Base-by-base conservation (phyloP, 92 coral and sea anemone species). In the Plumapathes pennacea region DNA sequence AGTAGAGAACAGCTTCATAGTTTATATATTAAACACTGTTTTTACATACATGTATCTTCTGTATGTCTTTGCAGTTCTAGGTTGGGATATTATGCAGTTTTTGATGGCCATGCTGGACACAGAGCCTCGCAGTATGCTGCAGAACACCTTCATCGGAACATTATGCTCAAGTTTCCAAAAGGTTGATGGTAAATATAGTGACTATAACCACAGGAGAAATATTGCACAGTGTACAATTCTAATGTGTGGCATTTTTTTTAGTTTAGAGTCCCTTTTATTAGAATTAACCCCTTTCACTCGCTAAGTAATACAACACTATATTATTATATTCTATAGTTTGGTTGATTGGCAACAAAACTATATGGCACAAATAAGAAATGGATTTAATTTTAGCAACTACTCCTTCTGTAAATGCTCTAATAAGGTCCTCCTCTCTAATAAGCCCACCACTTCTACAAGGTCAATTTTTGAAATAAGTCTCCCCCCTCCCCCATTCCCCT, bases 41-140 rank as follows among this genome's bases (percentile, higher is more conserved):
- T 6, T 41, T 41, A 6, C 21, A 23, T 41, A n/a, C n/a, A n/a
- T n/a, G n/a, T n/a, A n/a, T n/a, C n/a, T n/a, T 67, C 26, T 55
- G 23, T 41, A 3, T 52, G 43, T 19, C 22, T 22, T 57, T 67
- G 5, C 53, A 94, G 99, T 33, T 59, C 53, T 14, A 80, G 85
- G 48, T 73, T 94, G 88, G 87, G 86, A 4, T 94, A 94, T 65
- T 94, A 84, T 69, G 97, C 94, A 48, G 91, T 94, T 32, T 94
- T 94, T 81, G 99, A 94, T 77, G 99, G 99, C 1, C 99, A 94
- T 61, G 99, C 96, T 10, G 99, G 99, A 5, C 78, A 72, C 20
- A 83, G 80, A 50, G 99, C 99, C 0, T 82, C 99, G 10, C 85
- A 73, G 48, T 94, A 80, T 84, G 99, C 99, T 25, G 99, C 99